Evolutionary conservation across 2,113 vertebrate species (phyloP), one percentile per base, ranked within the genome.

Genomic region (Phainopepla nitens): DNA sequence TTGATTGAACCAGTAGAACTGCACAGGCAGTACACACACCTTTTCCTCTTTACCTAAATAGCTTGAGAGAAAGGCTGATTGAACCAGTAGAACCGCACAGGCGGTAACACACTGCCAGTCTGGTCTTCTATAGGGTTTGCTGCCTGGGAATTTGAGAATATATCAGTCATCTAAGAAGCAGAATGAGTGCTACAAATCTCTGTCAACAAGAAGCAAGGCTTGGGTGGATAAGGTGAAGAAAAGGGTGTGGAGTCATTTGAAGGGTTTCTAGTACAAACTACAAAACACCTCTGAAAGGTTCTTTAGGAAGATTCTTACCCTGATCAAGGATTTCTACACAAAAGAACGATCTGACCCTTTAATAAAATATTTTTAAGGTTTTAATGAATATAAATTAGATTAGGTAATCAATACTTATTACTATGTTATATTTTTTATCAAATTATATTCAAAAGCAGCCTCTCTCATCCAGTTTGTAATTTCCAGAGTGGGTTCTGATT

Each of bases 401-500:
- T 86, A 95, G 31, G 24, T 36, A 90, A 93, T 85, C 89, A 95
- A 92, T 94, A 95, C 77, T 76, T 90, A 41, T 81, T 94, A 90
- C 69, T 93, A 41, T 82, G 72, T 65, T 75, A 75, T 70, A 71
- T 66, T 88, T 93, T 39, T 83, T 93, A 92, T 81, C 83, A 96
- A 82, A 90, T 94, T 96, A 89, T 92, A 87, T 96, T 94, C 78
- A 93, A 94, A 82, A 94, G 80, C 88, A 94, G 47, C 79, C 60
- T 75, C n/a, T 92, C 66, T 75, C 90, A 87, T 47, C 66, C 76
- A 50, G 85, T 91, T 54, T 47, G 78, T 79, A 91, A 96, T 97
- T 96, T 96, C 42, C 62, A 87, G 70, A 97, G 64, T 72, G 60
- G 78, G 39, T 89, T 94, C 90, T 94, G 87, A 97, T 87, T 44